Evolutionary conservation across 2,113 vertebrate genomes (phyloP).

Genomic region (Chitala chitala): DNA sequence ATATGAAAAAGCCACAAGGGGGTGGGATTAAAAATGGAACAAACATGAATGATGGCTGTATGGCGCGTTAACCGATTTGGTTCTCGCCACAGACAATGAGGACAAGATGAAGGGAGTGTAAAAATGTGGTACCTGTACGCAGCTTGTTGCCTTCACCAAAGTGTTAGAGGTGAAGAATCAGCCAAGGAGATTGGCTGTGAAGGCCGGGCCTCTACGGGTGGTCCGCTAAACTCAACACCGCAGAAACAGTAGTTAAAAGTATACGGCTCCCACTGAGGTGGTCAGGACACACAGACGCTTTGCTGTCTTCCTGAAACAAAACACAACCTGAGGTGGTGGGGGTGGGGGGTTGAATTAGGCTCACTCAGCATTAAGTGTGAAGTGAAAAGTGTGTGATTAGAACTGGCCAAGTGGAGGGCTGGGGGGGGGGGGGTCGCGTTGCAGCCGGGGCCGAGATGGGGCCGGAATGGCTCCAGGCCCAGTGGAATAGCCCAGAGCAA

Average conservation of each 20-base stretch:
- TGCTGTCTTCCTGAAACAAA: constrained; percentile 50
- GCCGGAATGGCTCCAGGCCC: constrained; percentile 15
- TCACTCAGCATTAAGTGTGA: constrained; percentile 22
- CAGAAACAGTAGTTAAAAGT: background rate
- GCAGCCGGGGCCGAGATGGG: constrained; percentile 37
- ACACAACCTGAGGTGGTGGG: constrained; percentile 21
- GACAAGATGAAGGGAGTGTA: too few relatives aligned
- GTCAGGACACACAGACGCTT: constrained; percentile 46
- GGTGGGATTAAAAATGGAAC: too few relatives aligned
- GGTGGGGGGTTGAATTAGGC: constrained; percentile 20
- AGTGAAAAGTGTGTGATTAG: constrained; percentile 61
- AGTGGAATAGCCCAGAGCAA: background rate
- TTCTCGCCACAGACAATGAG: too few relatives aligned
- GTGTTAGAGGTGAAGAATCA: too few relatives aligned
- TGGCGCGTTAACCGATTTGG: too few relatives aligned
- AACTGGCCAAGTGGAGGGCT: constrained; percentile 34
- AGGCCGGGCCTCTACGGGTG: too few relatives aligned
- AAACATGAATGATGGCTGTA: too few relatives aligned
- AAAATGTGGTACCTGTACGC: too few relatives aligned
- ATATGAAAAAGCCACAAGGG: too few relatives aligned
- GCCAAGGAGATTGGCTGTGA: too few relatives aligned
- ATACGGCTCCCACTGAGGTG: constrained; percentile 26
- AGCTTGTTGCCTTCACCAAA: too few relatives aligned
- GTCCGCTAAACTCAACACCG: constrained; percentile 3
- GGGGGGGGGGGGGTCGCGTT: constrained; percentile 3